Percentiles rank a stretch among this genome's conserved stretches.
Conservation (phyloP, 2,888 invertebrate species). For the Acrocyrtus sp. region DNA sequence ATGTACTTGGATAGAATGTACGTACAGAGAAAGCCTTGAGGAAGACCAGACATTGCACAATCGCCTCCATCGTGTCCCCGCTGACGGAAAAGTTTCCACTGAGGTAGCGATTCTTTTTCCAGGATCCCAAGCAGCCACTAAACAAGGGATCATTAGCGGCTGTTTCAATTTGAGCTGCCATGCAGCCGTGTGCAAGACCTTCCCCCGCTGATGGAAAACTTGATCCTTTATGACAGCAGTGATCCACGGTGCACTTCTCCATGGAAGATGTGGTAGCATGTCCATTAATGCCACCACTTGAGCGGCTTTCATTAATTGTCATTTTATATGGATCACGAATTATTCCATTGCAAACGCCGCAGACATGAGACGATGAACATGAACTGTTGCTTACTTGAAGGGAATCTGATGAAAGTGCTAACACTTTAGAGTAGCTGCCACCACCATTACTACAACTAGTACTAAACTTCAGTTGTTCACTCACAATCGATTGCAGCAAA, state of each 20-base stretch:
- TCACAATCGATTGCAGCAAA: slow-evolving; percentile 16
- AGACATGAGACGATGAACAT: slow-evolving; percentile 17
- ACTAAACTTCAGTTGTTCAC: slow-evolving; percentile 2
- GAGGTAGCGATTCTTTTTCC: slow-evolving; percentile 74
- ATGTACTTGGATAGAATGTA: slow-evolving; percentile 60
- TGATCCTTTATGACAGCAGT: slow-evolving; percentile 34
- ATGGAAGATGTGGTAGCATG: slow-evolving; percentile 9
- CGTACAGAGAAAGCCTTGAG: slow-evolving; percentile 94
- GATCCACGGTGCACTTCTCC: slow-evolving; percentile 7
- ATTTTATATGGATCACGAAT: slow-evolving; percentile 43
- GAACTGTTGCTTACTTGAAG: slow-evolving; percentile 29
- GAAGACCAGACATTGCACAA: slow-evolving; percentile 91
- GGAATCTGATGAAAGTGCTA: not conserved
- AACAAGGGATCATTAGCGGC: slow-evolving; percentile 51
- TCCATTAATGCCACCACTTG: slow-evolving; percentile 32
- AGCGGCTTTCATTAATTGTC: slow-evolving; percentile 29
- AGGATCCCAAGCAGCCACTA: slow-evolving; percentile 60
- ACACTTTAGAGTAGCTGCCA: too few species aligned
- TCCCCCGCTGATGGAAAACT: slow-evolving; percentile 24
- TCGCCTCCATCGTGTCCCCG: slow-evolving; percentile 93
- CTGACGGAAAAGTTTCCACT: slow-evolving; percentile 90
- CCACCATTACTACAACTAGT: too few species aligned
- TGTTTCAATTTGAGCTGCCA: slow-evolving; percentile 23
- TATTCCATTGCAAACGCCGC: slow-evolving; percentile 33
- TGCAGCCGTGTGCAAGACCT: slow-evolving; percentile 20